These are phyloP conservation scores for Carollia perspicillata DNA, from an alignment of 2,113 vertebrate genomes.

Conservation along the genomic window DNA sequence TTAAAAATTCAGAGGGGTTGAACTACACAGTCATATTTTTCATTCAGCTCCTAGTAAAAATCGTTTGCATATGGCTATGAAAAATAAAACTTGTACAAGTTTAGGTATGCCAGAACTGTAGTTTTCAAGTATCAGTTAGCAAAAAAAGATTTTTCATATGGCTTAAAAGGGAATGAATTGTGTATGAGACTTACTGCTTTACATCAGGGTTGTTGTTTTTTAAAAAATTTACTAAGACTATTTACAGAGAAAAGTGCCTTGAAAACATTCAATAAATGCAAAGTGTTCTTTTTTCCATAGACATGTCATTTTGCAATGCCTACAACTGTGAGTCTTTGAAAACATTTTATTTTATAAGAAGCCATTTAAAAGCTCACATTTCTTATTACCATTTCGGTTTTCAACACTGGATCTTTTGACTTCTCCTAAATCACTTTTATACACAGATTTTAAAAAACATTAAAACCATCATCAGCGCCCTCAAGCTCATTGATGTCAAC, in stretches of 20 bases:
- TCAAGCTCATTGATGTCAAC: conserved; percentile 78
- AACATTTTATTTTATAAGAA: conserved; percentile 36
- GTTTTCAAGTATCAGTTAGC: conserved; percentile 58
- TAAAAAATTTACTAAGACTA: conserved; percentile 27
- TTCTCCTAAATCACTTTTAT: conserved; percentile 30
- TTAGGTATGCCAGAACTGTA: conserved; percentile 29
- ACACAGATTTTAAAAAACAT: conserved; percentile 80
- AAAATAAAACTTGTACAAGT: not conserved
- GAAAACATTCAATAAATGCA: conserved; percentile 53
- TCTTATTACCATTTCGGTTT: not conserved
- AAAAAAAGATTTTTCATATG: conserved; percentile 31
- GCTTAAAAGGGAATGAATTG: conserved; percentile 41
- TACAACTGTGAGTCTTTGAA: conserved; percentile 8
- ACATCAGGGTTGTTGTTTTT: conserved; percentile 33
- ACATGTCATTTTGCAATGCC: conserved; percentile 27
- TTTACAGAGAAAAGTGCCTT: conserved; percentile 69
- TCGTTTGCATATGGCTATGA: conserved; percentile 22
- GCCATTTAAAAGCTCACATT: not conserved
- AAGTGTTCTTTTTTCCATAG: conserved; percentile 44
- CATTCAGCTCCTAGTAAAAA: conserved; percentile 33
- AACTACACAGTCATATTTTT: conserved; percentile 17
- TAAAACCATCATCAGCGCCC: conserved; percentile 74
- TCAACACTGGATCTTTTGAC: not conserved
- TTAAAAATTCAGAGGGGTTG: conserved; percentile 20
- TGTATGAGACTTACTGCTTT: conserved; percentile 61